Base-by-base conservation (phyloP, 2,797 vertebrate species). In the Cyprinodon diabolis region DNA sequence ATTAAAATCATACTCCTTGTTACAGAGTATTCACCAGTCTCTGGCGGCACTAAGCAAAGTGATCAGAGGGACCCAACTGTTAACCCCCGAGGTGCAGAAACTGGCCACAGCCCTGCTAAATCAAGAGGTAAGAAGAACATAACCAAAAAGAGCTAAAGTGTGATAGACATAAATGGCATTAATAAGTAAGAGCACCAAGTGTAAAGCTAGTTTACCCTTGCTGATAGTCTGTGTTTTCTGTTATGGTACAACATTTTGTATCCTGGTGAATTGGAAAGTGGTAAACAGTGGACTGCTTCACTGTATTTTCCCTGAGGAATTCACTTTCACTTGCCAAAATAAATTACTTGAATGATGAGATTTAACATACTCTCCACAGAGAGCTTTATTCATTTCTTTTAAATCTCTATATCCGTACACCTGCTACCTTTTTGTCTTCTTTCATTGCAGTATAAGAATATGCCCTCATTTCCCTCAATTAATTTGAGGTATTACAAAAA, bases 11-110 rank as follows among this genome's bases (percentile, higher is more conserved):
- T 56, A 37, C 14, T 1, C 85, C 37, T 79, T 78, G 35, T 74
- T 9, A 40, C 85, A 94, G 89, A 95, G 92, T 77, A 94, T 99
- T 69, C 98, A 99, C 92, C 96, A 98, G n/a, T 99, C 98, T 1
- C 95, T 99, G 86, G 97, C 98, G 54, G 95, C 96, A 23, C 94
- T 99, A 85, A 99, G 97, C 89, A 99, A 97, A 90, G 97, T 99
- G 81, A 98, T 99, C 92, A 94, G 98, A 90, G 98, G 98, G 68
- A 96, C 96, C 9, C 96, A 96, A 0, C 93, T 98, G 69, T 81
- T 99, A 73, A 98, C 94, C 43, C 93, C 96, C 54, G 96, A 97
- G 67, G 97, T 98, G 67, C 97, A 99, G 73, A 97, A 94, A 73
- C 88, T 99, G 79, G 98, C 96, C 84, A 95, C 91, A 1, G 96